Conservation (phyloP, 2,797 vertebrate species). For the Semaprochilodus insignis region DNA sequence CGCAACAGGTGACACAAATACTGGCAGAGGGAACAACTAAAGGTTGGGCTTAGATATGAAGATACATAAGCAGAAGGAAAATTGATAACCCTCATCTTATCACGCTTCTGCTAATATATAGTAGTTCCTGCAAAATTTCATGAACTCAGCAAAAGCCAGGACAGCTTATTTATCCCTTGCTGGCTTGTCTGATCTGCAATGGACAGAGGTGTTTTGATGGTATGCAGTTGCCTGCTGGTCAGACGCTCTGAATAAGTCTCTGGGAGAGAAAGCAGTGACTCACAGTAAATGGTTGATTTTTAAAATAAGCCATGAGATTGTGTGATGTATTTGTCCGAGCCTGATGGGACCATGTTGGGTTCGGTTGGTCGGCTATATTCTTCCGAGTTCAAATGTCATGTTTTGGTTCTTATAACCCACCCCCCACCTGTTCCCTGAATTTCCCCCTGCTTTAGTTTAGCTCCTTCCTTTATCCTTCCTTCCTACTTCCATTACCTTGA, state of each 20-base stretch:
- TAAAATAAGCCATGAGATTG: not conserved
- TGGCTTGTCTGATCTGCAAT: not conserved
- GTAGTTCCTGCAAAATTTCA: not conserved
- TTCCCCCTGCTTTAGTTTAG: too few relatives aligned
- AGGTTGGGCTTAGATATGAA: conserved; percentile 14
- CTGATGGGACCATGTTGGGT: too few relatives aligned
- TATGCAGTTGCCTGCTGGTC: conserved; percentile 16
- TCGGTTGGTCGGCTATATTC: too few relatives aligned
- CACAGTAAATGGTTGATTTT: conserved; percentile 7
- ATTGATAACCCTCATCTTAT: conserved; percentile 18
- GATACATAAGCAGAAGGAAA: conserved; percentile 25
- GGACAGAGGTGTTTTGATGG: not conserved
- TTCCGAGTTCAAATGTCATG: too few relatives aligned
- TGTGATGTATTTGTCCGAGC: not conserved
- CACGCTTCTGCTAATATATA: conserved; percentile 19
- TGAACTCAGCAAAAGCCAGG: conserved; percentile 36
- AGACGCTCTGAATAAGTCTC: conserved; percentile 7
- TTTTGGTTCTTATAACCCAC: too few relatives aligned
- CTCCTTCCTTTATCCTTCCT: too few relatives aligned
- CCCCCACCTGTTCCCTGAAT: too few relatives aligned
- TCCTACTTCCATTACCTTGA: too few relatives aligned
- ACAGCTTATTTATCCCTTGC: conserved; percentile 29
- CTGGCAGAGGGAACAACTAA: conserved; percentile 6
- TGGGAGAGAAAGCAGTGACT: not conserved
- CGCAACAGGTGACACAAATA: not conserved